phyloP scores from a whole-genome alignment of 2,113 vertebrate species.

The Nestor notabilis region DNA sequence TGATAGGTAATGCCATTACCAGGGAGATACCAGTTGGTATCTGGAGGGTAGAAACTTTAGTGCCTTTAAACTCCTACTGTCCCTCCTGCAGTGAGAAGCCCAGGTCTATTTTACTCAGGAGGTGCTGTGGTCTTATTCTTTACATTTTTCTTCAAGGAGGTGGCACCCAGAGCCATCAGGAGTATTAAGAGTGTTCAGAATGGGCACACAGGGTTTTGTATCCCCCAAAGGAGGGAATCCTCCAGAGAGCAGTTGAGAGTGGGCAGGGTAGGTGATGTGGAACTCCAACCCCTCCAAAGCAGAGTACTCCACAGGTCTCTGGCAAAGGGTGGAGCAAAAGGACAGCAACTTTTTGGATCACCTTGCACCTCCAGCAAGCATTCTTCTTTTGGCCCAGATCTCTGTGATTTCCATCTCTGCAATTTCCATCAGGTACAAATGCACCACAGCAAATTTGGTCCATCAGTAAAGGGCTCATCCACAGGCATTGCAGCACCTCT shows the following conservation, averaged over 20 bases:
- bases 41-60: not conserved
- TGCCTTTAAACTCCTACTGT: not conserved
- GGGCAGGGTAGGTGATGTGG: no score
- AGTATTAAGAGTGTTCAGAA: not conserved
- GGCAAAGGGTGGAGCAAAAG: not conserved
- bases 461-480: not conserved
- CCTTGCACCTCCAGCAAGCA: not conserved
- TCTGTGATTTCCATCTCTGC: not conserved
- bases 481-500: not conserved
- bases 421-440: not conserved
- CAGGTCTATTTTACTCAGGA: not conserved
- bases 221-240: not conserved
- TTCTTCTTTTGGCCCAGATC: not conserved
- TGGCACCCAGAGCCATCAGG: not conserved
- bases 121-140: not conserved
- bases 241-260: not conserved
- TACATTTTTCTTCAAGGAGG: not conserved
- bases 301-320: not conserved
- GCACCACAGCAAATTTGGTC: not conserved
- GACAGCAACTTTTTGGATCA: not conserved
- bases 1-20: not conserved
- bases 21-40: not conserved
- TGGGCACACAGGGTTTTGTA: accelerated
- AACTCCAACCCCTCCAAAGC: not conserved
- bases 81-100: not conserved